Conservation (phyloP, 2,113 vertebrate species). For the Spermophilus dauricus region DNA sequence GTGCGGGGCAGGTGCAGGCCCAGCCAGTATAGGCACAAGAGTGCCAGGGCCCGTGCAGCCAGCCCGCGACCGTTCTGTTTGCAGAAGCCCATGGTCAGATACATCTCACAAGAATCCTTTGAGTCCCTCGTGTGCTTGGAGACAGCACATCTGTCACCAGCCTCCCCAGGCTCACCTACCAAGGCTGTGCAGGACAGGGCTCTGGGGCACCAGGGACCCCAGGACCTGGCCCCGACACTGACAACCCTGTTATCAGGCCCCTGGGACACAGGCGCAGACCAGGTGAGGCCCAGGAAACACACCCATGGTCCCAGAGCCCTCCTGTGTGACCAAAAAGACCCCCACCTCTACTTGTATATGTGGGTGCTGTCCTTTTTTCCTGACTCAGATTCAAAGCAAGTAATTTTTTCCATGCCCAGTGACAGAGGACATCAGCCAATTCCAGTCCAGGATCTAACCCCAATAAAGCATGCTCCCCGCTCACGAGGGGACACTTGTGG, state of each 20-base stretch:
- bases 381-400: background rate
- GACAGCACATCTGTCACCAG: fast-evolving
- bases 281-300: background rate
- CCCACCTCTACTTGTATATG: background rate
- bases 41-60: no score
- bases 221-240: background rate
- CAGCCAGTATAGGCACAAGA: background rate
- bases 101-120: fast-evolving
- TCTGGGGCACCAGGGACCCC: fast-evolving
- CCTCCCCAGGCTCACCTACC: background rate
- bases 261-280: background rate
- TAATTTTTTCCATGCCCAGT: fast-evolving
- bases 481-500: background rate
- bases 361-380: background rate
- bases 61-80: fast-evolving
- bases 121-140: fast-evolving
- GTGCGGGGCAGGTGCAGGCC: fast-evolving
- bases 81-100: fast-evolving
- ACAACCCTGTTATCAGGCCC: background rate
- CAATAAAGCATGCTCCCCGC: fast-evolving
- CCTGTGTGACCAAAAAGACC: background rate
- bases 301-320: background rate
- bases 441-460: background rate
- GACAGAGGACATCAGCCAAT: background rate
- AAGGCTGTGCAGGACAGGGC: background rate